phyloP scores from a whole-genome alignment of 2,888 invertebrate genomes.

The Acleris cristana region DNA sequence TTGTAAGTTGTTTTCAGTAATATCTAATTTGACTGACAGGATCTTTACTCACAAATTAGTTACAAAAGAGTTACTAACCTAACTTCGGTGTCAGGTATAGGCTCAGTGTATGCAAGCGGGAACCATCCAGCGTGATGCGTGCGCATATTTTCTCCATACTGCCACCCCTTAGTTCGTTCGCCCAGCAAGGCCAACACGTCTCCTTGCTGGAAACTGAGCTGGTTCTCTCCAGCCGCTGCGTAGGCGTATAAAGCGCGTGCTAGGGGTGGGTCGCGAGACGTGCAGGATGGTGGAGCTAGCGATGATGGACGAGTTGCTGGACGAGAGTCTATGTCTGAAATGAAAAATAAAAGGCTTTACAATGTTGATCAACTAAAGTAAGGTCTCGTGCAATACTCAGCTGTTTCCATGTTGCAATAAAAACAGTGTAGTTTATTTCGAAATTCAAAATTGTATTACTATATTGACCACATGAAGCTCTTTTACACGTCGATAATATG shows the following conservation, averaged over 20 bases:
- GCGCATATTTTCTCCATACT: conserved; percentile 96
- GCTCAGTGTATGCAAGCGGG: conserved; percentile 96
- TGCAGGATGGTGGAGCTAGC: conserved; percentile 84
- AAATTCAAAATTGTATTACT: too few relatives aligned
- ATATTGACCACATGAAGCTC: too few relatives aligned
- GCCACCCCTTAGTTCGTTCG: conserved; percentile 97
- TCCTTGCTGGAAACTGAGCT: conserved; percentile 95
- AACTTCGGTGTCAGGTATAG: conserved; percentile 86
- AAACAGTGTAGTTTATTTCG: too few relatives aligned
- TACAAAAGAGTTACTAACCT: conserved; percentile 68
- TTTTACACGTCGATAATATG: too few relatives aligned
- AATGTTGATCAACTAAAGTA: too few relatives aligned
- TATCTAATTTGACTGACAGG: too few relatives aligned
- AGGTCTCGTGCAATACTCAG: not conserved
- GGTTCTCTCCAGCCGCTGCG: conserved; percentile 94
- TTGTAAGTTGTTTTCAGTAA: too few relatives aligned
- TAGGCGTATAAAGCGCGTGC: conserved; percentile 95
- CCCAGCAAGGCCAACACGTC: conserved; percentile 95
- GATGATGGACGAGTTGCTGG: conserved; percentile 85
- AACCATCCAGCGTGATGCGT: conserved; percentile 98
- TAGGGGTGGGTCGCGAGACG: conserved; percentile 88
- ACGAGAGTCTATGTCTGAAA: conserved; percentile 65
- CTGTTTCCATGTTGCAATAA: not conserved
- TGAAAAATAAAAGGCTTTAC: conserved; percentile 4
- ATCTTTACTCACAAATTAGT: too few relatives aligned